Base-by-base conservation (phyloP, 1,140 invertebrate genomes). In the Helicoverpa armigera region DNA sequence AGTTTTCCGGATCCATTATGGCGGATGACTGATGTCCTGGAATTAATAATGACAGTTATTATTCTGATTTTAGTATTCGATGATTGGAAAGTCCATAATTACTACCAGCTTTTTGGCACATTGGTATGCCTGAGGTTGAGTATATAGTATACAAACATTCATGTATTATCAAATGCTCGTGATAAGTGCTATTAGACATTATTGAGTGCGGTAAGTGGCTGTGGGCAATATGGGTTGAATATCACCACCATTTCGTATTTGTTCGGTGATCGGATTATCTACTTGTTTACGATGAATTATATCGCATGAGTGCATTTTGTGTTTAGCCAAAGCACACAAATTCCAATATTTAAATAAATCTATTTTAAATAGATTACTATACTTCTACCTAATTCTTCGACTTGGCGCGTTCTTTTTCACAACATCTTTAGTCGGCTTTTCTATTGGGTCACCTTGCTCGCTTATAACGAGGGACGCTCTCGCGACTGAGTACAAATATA, bases 1-100 rank as follows among this genome's bases (percentile, higher is more conserved):
- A 67, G 75, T 86, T 88, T 31, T 75, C 80, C 29, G 74, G 72
- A 63, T 81, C 65, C n/a, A 63, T 53, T 11, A 81, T 35, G 5
- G 79, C 43, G 50, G 72, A 65, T 31, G 61, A 73, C 78, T 51
- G 58, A 54, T 48, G 56, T n/a, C 31, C 69, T 82, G 86, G 83
- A 58, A 89, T 76, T 18, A 18, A 48, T 43, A 65, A 16, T 43
- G 18, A 43, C 4, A 67, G 11, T 4, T 16, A 11, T 67, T 5
- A 50, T n/a, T 67, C 16, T 48, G 11, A 43, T 48, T 50, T 67
- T 1, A 13, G n/a, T 35, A 31, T 18, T 18, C 16, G 11, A 29
- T 13, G 4, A 18, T 23, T 31, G 31, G 14, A 16, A 50, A 12
- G n/a, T 50, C 2, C 13, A 31, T 43, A 29, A 29, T 29, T 43